Base-by-base conservation (phyloP, 1,140 invertebrate species). In the Zaprionus africanus region DNA sequence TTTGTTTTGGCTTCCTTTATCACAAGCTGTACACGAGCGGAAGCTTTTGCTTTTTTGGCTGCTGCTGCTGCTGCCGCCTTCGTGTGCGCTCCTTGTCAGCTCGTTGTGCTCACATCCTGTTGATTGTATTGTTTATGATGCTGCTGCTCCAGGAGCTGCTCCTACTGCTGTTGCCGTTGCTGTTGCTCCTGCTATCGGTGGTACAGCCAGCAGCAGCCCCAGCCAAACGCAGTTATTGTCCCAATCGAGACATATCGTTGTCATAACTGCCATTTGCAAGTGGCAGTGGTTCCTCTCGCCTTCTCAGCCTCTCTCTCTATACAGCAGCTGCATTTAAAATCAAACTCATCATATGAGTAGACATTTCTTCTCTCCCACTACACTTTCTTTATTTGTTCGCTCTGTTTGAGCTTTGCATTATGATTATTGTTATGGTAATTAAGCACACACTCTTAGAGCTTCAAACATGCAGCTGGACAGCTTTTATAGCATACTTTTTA, bases 41-140 rank as follows among this genome's bases (percentile, higher is more conserved):
- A 73, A 74, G 75, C 63, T 72, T 54, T 56, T 65, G 61, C 57
- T 41, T 19, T 56, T 59, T 64, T 38, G 61, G 36, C 56, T 43
- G 67, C 9, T 26, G 31, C 19, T 5, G 36, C 56, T 43, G 67
- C 4, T 26, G 31, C 19, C 12, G 19, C 46, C 24, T 36, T 15
- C 15, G 12, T 62, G 63, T 65, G 41, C 31, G 17, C 36, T 64
- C 38, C 51, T 62, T 64, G 73, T 58, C 57, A 57, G 46, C 62
- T 73, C 57, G 49, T 67, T 77, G 62, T 67, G 68, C 38, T 65
- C 56, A 77, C 75, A 73, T 77, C 75, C 75, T 73, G 69, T 77
- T 77, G 75, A 77, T 73, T 77, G 75, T 77, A 62, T 77, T 77
- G 75, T 73, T 77, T 73, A 77, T 77, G 69, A 77, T 73, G 69